These are phyloP conservation scores for Sigmodon hispidus DNA, from an alignment of 2,113 vertebrate genomes.

Conservation along the genomic window DNA sequence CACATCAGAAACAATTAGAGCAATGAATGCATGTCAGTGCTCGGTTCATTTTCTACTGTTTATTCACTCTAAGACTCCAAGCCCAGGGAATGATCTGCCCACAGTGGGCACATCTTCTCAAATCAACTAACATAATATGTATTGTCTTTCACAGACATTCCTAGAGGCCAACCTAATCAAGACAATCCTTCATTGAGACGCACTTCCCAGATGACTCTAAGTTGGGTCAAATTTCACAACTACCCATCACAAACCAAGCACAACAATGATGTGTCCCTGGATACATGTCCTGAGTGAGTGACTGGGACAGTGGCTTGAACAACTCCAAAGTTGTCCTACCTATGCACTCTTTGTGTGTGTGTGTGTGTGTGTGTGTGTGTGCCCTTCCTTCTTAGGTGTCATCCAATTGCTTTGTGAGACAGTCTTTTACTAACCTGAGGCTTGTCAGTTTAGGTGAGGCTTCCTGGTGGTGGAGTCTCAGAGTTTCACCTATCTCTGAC, in stretches of 20 bases:
- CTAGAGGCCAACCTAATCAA: neutral
- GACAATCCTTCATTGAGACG: neutral
- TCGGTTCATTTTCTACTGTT: neutral
- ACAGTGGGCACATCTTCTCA: neutral
- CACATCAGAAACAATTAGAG: neutral
- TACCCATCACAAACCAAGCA: neutral
- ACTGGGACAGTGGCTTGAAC: neutral
- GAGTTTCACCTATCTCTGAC: neutral
- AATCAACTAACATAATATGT: neutral
- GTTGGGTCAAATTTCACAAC: neutral
- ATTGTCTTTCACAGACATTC: neutral
- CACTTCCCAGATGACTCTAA: neutral
- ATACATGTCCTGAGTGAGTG: neutral
- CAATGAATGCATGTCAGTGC: neutral
- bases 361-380: neutral
- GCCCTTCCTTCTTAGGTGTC: neutral
- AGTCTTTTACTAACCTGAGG: neutral
- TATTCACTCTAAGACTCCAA: neutral
- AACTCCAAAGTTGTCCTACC: rapidly evolving
- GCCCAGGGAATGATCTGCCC: neutral
- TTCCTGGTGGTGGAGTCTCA: too few relatives aligned
- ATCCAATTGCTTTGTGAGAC: neutral
- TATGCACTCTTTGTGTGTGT: neutral
- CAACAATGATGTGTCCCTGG: neutral
- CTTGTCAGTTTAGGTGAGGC: neutral